Conservation (phyloP, 1,140 invertebrate species). For the Zelostemma sp. region DNA sequence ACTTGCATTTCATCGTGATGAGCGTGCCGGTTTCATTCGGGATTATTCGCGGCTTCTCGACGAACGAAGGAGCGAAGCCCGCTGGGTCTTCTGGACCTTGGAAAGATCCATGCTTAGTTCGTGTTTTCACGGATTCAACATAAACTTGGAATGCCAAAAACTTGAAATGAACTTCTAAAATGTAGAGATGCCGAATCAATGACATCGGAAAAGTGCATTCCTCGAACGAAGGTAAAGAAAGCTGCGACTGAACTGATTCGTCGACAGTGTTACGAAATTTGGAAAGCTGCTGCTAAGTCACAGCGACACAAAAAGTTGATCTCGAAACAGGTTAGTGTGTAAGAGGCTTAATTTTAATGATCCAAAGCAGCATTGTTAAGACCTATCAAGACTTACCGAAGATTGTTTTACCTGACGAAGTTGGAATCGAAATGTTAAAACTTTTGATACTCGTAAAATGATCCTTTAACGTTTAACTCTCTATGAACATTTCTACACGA, state of each 20-base stretch:
- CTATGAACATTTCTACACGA: too few species aligned
- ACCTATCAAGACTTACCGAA: constrained; percentile 42
- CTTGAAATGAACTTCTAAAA: too few species aligned
- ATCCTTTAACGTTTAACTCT: too few species aligned
- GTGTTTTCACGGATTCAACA: constrained; percentile 1
- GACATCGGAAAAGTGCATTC: too few species aligned
- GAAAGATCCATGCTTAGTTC: constrained; percentile 65
- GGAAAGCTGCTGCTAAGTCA: background rate
- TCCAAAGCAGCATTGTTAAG: constrained; percentile 47
- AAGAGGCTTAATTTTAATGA: constrained; percentile 5
- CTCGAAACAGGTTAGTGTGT: constrained; percentile 7
- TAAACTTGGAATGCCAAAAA: too few species aligned
- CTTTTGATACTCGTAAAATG: too few species aligned
- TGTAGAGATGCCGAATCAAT: background rate
- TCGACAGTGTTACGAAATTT: constrained; percentile 6
- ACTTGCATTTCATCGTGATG: constrained; percentile 96
- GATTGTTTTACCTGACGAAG: constrained; percentile 21
- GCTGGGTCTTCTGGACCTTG: constrained; percentile 89
- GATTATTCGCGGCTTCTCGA: constrained; percentile 97
- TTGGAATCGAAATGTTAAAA: too few species aligned
- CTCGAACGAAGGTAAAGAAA: too few species aligned
- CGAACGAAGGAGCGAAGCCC: constrained; percentile 93
- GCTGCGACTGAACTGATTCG: background rate
- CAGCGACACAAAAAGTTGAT: background rate
- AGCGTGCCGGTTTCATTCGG: constrained; percentile 95